phyloP scores from a whole-genome alignment of 2,113 vertebrate genomes.

The Hippocampus barbouri region DNA sequence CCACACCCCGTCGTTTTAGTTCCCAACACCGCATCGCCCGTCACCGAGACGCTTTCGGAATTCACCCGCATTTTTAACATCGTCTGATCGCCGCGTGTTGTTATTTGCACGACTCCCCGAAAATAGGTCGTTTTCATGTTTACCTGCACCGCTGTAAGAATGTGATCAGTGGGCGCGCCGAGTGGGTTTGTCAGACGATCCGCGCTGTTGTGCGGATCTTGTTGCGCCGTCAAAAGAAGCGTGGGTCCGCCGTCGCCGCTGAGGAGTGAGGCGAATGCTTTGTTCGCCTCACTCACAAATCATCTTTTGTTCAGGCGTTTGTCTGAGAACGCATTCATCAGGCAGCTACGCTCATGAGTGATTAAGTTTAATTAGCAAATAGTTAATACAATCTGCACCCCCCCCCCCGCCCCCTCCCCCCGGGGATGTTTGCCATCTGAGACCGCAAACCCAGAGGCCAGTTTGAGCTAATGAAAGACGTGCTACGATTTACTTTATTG shows the following conservation, averaged over 20 bases:
- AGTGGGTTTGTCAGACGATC: background rate
- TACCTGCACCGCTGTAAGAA: background rate
- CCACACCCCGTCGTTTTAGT: background rate
- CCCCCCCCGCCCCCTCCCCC: background rate
- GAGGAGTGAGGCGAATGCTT: background rate
- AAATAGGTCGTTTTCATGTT: background rate
- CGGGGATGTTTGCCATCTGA: slow-evolving; percentile 1
- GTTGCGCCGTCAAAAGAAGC: background rate
- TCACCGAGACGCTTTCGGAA: background rate
- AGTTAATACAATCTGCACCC: slow-evolving; percentile 4
- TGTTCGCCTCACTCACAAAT: background rate
- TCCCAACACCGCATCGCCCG: background rate
- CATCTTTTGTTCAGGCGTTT: background rate
- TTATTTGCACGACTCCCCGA: background rate
- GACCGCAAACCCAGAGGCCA: background rate
- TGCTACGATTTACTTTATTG: background rate
- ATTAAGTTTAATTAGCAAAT: slow-evolving; percentile 4
- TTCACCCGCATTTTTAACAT: background rate
- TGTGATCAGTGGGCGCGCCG: background rate
- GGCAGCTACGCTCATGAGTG: background rate
- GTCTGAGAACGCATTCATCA: background rate
- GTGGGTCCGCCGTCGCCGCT: background rate
- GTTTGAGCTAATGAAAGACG: background rate
- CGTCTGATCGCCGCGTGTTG: background rate
- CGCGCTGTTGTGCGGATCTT: background rate